Evolutionary conservation across 2,797 vertebrate genomes (phyloP).

Genomic region (Uromys caudimaculatus): DNA sequence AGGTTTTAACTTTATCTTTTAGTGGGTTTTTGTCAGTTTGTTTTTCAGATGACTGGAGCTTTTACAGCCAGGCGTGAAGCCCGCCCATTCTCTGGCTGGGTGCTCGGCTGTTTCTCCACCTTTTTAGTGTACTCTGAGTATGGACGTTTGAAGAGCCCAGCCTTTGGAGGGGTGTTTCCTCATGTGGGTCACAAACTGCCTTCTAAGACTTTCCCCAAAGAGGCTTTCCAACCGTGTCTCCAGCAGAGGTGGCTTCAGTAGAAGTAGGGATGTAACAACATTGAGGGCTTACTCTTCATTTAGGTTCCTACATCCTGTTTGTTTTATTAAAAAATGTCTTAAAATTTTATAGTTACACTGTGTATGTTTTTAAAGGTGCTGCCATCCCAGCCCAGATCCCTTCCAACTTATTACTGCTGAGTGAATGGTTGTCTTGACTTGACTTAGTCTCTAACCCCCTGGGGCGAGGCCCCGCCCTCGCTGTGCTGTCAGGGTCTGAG

Average conservation of each 20-base stretch:
- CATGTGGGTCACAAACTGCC: constrained; percentile 2
- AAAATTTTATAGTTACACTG: constrained; percentile 76
- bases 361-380: constrained; percentile 67
- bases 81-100: background rate
- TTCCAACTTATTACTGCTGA: constrained; percentile 5
- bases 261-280: constrained; percentile 51
- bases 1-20: background rate
- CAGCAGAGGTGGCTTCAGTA: constrained; percentile 23
- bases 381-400: constrained; percentile 42
- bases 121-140: background rate
- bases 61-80: constrained; percentile 28
- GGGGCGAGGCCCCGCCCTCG: background rate
- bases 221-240: constrained; percentile 34
- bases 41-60: background rate
- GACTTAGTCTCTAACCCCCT: background rate
- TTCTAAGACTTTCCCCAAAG: constrained; percentile 57
- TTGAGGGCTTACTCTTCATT: constrained; percentile 57
- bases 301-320: constrained; percentile 58
- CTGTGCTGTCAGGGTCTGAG: background rate
- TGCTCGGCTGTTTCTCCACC: background rate
- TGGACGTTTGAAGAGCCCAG: constrained; percentile 5
- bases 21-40: background rate
- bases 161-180: constrained; percentile 52
- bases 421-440: background rate
- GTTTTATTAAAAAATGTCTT: constrained; percentile 66